These are phyloP conservation scores for Siniperca obscura DNA, from an alignment of 2,797 vertebrate genomes.

Conservation along the genomic window DNA sequence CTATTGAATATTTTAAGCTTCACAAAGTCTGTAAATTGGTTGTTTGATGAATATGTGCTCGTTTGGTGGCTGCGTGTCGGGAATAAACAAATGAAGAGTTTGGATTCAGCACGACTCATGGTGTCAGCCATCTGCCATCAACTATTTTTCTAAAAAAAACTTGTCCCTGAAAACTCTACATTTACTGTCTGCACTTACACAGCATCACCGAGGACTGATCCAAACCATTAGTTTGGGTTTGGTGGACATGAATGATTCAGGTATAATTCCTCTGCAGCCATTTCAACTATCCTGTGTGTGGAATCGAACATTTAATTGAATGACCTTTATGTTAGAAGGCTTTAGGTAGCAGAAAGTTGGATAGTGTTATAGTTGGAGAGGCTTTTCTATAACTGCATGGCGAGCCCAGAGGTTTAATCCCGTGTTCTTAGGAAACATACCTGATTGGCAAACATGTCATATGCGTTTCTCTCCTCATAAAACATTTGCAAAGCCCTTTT, in stretches of 20 bases:
- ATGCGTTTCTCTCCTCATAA: too few species aligned
- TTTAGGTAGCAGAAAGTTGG: neutral
- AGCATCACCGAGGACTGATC: neutral
- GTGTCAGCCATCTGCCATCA: conserved; percentile 16
- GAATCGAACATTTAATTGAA: neutral
- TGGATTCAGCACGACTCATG: neutral
- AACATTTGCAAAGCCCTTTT: neutral
- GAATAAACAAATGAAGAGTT: conserved; percentile 32
- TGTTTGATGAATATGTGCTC: conserved; percentile 29
- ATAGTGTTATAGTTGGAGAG: neutral
- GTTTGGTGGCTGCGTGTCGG: neutral
- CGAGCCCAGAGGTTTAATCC: conserved; percentile 8
- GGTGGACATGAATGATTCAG: conserved; percentile 27
- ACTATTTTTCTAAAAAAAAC: neutral
- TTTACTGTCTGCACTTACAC: neutral
- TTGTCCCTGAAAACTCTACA: neutral
- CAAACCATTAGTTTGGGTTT: neutral
- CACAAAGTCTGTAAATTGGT: conserved; percentile 28
- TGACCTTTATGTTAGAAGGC: neutral
- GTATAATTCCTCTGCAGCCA: conserved; percentile 20
- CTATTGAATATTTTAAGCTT: conserved; percentile 46
- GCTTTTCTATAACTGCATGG: neutral
- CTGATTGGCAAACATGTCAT: too few species aligned
- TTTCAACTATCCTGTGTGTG: conserved; percentile 2
- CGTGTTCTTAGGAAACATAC: too few species aligned